Evolutionary conservation across 2,888 invertebrate genomes (phyloP).

Genomic region (Apodemia zela): DNA sequence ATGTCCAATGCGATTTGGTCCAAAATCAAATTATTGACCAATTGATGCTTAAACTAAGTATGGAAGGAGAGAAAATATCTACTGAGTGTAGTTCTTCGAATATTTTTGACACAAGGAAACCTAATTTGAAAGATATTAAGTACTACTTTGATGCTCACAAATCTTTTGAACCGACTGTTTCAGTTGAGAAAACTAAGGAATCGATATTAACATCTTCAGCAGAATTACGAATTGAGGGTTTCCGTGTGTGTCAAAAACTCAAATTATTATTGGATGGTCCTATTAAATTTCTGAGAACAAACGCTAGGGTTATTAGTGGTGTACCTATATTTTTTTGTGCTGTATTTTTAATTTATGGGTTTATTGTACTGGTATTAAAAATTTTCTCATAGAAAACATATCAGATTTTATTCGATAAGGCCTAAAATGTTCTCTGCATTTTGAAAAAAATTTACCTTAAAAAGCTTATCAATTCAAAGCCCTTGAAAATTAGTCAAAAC

Average conservation of each 20-base stretch:
- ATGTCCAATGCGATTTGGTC: conserved; percentile 53
- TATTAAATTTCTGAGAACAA: conserved; percentile 48
- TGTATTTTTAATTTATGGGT: conserved; percentile 49
- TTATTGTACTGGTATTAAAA: conserved; percentile 46
- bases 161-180: conserved; percentile 20
- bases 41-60: conserved; percentile 44
- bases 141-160: conserved; percentile 5
- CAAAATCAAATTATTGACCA: conserved; percentile 52
- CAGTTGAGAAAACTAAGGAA: conserved; percentile 35
- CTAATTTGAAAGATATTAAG: conserved; percentile 39
- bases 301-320: conserved; percentile 50
- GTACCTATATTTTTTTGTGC: conserved; percentile 56
- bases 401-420: background rate
- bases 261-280: conserved; percentile 34
- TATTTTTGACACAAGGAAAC: conserved; percentile 17
- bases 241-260: conserved; percentile 21
- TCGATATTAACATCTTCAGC: conserved; percentile 36
- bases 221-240: conserved; percentile 24
- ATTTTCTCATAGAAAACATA: conserved; percentile 30
- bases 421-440: background rate
- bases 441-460: background rate
- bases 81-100: conserved; percentile 24
- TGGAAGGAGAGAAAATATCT: conserved; percentile 33
- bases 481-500: too few species aligned
- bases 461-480: too few species aligned